Evolutionary conservation across 2,888 invertebrate genomes (phyloP).

Genomic region (Erebia ligea): DNA sequence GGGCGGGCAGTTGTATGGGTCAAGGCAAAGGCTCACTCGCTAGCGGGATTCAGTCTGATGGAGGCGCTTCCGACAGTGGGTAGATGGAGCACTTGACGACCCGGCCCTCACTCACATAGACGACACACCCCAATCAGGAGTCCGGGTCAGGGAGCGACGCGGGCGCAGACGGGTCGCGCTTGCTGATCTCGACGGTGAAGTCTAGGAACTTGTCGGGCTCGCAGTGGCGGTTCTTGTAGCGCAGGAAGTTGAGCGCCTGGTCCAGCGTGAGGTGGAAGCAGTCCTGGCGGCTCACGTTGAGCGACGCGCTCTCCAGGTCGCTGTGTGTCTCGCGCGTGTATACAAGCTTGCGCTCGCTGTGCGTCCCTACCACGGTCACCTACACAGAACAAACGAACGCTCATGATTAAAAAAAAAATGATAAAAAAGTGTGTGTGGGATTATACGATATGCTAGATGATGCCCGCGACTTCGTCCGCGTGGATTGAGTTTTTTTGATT

Average conservation of each 20-base stretch:
- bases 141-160: constrained; percentile 34
- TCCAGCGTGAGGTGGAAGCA: constrained; percentile 73
- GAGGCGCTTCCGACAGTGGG: constrained; percentile 17
- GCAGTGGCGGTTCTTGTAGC: constrained; percentile 61
- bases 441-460: no score
- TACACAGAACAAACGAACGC: constrained; percentile 35
- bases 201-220: constrained; percentile 63
- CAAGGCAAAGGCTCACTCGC: neutral
- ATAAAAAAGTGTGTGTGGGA: no score
- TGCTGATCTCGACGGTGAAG: constrained; percentile 46
- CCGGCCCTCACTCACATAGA: constrained; percentile 45
- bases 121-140: constrained; percentile 45
- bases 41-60: neutral
- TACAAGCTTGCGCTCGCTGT: constrained; percentile 59
- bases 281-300: constrained; percentile 65
- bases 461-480: no score
- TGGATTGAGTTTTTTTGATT: no score
- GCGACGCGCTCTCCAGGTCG: constrained; percentile 66
- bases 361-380: constrained; percentile 64
- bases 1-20: no score
- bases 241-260: constrained; percentile 69
- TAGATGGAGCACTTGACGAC: constrained; percentile 38
- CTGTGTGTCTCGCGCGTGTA: constrained; percentile 70
- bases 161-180: constrained; percentile 30
- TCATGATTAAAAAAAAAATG: constrained; percentile 14